These are phyloP conservation scores for Epirrhoe tristata DNA, from an alignment of 2,888 invertebrate genomes.

Conservation along the genomic window DNA sequence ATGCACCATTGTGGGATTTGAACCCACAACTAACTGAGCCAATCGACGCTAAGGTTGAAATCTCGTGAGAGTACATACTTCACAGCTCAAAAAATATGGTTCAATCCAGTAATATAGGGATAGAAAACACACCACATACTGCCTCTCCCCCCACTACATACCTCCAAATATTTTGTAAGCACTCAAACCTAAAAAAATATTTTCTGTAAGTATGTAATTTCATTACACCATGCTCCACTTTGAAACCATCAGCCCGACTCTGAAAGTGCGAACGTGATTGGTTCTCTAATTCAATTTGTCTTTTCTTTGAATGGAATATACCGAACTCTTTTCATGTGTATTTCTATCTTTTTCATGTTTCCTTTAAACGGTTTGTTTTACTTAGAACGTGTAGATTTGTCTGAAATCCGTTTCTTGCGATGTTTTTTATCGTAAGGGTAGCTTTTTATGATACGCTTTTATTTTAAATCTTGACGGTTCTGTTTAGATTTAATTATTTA, in stretches of 20 bases:
- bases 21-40: no score
- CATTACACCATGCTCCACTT: constrained; percentile 30
- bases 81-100: no score
- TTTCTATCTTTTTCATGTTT: constrained; percentile 40
- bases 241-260: constrained; percentile 27
- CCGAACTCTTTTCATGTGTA: constrained; percentile 40
- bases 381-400: constrained; percentile 35
- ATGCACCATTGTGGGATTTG: no score
- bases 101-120: no score
- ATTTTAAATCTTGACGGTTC: not conserved
- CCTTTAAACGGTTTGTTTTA: constrained; percentile 48
- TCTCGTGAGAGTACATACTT: no score
- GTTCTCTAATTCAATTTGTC: constrained; percentile 59
- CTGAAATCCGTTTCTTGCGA: constrained; percentile 36
- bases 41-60: no score
- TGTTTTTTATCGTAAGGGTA: constrained; percentile 30
- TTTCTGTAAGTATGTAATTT: constrained; percentile 2
- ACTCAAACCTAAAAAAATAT: not conserved
- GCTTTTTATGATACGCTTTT: constrained; percentile 27
- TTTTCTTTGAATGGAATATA: constrained; percentile 42
- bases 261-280: constrained; percentile 53
- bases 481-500: constrained; percentile 5
- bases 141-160: not conserved
- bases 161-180: not conserved
- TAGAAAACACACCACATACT: not conserved